Conservation (phyloP, 2,113 vertebrate species). For the Burhinus bistriatus region DNA sequence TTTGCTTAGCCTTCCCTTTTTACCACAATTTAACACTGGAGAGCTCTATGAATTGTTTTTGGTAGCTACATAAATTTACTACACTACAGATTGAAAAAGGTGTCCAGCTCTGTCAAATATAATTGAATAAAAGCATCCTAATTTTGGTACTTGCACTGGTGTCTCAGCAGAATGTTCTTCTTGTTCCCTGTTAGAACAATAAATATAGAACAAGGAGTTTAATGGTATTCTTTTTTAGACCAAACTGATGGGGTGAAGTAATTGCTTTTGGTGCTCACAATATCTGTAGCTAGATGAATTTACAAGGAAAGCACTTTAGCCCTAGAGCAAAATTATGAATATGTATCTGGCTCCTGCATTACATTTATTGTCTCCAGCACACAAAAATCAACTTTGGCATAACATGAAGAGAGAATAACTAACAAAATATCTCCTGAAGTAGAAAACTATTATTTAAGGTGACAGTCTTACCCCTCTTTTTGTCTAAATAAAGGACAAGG, state of each 20-base stretch:
- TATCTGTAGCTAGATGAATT: constrained; percentile 55
- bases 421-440: constrained; percentile 44
- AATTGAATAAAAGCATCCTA: constrained; percentile 54
- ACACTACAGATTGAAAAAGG: constrained; percentile 4
- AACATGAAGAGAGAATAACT: constrained; percentile 29
- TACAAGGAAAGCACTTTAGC: constrained; percentile 59
- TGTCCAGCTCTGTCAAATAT: constrained; percentile 28
- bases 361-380: constrained; percentile 45
- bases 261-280: constrained; percentile 57
- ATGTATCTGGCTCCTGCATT: constrained; percentile 21
- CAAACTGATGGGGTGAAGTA: constrained; percentile 61
- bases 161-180: constrained; percentile 32
- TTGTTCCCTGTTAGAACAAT: constrained; percentile 39
- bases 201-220: constrained; percentile 42
- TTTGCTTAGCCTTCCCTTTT: constrained; percentile 1
- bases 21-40: neutral
- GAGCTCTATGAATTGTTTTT: constrained; percentile 18
- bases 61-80: constrained; percentile 46
- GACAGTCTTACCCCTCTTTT: constrained; percentile 46
- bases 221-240: constrained; percentile 55
- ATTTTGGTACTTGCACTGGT: constrained; percentile 38
- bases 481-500: constrained; percentile 51
- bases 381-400: constrained; percentile 59
- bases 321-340: constrained; percentile 56
- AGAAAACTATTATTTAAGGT: constrained; percentile 55